A percentile compares a stretch with the other conserved stretches of the same genome.
These are phyloP conservation scores for Drosophila greeni DNA, from an alignment of 2,888 invertebrate species.

Conservation along the genomic window DNA sequence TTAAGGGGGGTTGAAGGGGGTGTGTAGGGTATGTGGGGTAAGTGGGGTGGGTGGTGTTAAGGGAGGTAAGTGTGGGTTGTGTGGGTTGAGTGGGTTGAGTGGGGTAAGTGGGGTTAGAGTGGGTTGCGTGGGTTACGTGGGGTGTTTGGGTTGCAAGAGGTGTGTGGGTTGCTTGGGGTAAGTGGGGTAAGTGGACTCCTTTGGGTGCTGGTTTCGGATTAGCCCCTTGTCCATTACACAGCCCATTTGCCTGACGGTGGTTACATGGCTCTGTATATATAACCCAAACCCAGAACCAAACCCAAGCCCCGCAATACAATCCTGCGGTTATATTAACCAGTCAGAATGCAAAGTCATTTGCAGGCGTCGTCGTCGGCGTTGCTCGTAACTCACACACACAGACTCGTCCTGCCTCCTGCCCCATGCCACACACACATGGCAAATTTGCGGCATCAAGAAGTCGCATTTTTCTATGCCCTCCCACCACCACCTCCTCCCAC, in stretches of 20 bases:
- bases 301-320: conserved; percentile 61
- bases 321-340: conserved; percentile 79
- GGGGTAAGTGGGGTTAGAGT: neutral
- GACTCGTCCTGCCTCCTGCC: conserved; percentile 23
- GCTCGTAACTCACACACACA: conserved; percentile 20
- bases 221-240: conserved; percentile 52
- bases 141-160: neutral
- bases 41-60: no score
- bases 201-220: conserved; percentile 8
- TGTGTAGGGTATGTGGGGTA: neutral
- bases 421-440: conserved; percentile 51
- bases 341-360: conserved; percentile 76
- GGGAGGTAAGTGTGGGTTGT: no score
- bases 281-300: conserved; percentile 16
- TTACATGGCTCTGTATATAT: conserved; percentile 32
- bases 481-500: conserved; percentile 49
- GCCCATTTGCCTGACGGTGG: conserved; percentile 52
- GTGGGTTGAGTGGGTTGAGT: neutral
- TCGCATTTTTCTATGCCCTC: conserved; percentile 76
- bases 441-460: conserved; percentile 78
- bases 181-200: no score
- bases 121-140: neutral
- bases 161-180: neutral
- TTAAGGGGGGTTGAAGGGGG: neutral
- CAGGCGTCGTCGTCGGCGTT: conserved; percentile 47